Percentiles rank a stretch among this genome's conserved stretches.
phyloP scores from a whole-genome alignment of 2,888 invertebrate species.

The Azorinus chamasolen region DNA sequence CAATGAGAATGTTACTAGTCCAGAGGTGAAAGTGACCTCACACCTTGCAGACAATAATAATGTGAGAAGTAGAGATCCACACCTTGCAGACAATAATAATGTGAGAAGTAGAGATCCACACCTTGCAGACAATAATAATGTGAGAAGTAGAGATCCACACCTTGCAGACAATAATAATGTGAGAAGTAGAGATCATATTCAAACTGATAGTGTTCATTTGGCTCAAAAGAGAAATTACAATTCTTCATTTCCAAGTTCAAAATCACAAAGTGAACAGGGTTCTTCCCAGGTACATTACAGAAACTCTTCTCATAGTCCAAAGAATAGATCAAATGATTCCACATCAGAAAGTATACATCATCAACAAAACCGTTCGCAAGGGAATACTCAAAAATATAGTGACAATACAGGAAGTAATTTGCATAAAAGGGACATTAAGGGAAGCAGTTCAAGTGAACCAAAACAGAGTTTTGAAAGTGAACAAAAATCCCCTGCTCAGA shows the following conservation, averaged over 20 bases:
- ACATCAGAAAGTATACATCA: too few relatives aligned
- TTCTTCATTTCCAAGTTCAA: slow-evolving; percentile 30
- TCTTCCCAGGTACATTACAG: slow-evolving; percentile 5
- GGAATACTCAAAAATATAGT: slow-evolving; percentile 24
- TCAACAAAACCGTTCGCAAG: slow-evolving; percentile 8
- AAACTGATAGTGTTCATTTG: slow-evolving; percentile 31
- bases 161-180: neutral
- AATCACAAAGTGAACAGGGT: slow-evolving; percentile 19
- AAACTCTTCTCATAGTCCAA: slow-evolving; percentile 13
- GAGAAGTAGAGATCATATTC: slow-evolving; percentile 2
- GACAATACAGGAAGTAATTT: slow-evolving; percentile 36
- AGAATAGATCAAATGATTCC: neutral
- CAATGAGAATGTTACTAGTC: slow-evolving; percentile 53
- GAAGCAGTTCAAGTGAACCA: slow-evolving; percentile 33
- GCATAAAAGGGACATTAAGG: slow-evolving; percentile 25
- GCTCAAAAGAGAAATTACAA: slow-evolving; percentile 53
- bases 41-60: too few relatives aligned
- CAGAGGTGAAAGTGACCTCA: slow-evolving; percentile 33
- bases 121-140: too few relatives aligned
- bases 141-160: neutral
- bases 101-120: neutral
- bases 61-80: neutral
- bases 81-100: too few relatives aligned
- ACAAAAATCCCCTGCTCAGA: slow-evolving; percentile 11
- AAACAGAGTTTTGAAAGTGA: slow-evolving; percentile 16